phyloP scores from a whole-genome alignment of 2,797 vertebrate species.

The Glyptemys insculpta region DNA sequence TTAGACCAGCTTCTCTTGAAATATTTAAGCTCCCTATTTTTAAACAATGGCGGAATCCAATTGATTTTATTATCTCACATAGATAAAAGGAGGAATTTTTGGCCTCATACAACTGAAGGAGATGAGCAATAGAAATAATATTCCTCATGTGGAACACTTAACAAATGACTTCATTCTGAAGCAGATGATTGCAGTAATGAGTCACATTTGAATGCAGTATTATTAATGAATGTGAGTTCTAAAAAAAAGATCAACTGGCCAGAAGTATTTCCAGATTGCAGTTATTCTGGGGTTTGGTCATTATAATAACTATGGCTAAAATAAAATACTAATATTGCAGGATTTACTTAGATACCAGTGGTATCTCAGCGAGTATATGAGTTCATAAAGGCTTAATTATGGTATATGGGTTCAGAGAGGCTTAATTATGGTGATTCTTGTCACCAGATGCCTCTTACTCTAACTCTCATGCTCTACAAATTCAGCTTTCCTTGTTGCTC shows the following conservation, averaged over 20 bases:
- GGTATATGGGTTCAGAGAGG: neutral
- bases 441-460: neutral
- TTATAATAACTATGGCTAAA: constrained; percentile 59
- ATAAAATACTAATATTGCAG: constrained; percentile 19
- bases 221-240: constrained; percentile 23
- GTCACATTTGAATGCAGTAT: constrained; percentile 58
- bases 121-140: constrained; percentile 56
- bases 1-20: constrained; percentile 65
- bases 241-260: constrained; percentile 29
- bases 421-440: neutral
- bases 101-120: constrained; percentile 35
- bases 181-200: constrained; percentile 45
- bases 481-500: constrained; percentile 16
- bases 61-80: constrained; percentile 68
- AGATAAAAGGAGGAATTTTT: constrained; percentile 54
- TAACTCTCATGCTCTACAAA: accelerated
- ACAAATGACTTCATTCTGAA: constrained; percentile 37
- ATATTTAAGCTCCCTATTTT: constrained; percentile 68
- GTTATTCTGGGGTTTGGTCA: constrained; percentile 40
- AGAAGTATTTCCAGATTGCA: constrained; percentile 31
- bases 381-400: neutral
- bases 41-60: constrained; percentile 57
- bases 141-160: constrained; percentile 30
- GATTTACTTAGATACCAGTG: neutral
- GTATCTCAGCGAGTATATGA: neutral